phyloP scores from a whole-genome alignment of 1,140 invertebrate genomes.

The Arctopsyche grandis region DNA sequence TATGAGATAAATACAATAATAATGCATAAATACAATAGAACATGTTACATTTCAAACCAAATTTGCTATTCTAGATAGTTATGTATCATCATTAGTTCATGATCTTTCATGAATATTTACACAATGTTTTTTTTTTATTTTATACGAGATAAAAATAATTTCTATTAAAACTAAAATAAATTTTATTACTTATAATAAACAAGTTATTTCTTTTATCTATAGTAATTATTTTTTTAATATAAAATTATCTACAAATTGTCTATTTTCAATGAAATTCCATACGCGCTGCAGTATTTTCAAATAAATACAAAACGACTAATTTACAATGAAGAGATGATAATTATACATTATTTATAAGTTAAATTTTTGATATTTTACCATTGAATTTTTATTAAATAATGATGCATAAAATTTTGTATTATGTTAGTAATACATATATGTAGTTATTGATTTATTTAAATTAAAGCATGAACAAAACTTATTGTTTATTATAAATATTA shows the following conservation, averaged over 20 bases:
- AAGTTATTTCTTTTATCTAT: constrained; percentile 10
- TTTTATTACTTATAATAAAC: constrained; percentile 44
- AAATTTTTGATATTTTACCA: constrained; percentile 9
- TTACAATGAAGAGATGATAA: no score
- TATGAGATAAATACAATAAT: neutral
- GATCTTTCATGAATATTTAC: no score
- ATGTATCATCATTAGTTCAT: no score
- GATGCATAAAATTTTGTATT: no score
- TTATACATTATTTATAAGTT: neutral
- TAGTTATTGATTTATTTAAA: no score
- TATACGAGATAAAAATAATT: constrained; percentile 1
- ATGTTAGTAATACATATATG: no score
- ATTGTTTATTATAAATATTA: no score
- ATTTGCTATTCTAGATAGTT: no score
- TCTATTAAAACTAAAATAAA: constrained; percentile 28
- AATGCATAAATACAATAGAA: no score
- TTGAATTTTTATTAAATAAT: neutral
- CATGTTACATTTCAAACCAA: no score
- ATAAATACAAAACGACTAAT: constrained; percentile 33
- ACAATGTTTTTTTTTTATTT: neutral
- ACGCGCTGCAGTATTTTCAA: constrained; percentile 52
- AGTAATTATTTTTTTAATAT: constrained; percentile 24
- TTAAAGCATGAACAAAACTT: no score
- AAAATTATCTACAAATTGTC: constrained; percentile 38
- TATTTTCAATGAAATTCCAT: constrained; percentile 53